A percentile compares a stretch with the other conserved stretches of the same genome.
Evolutionary conservation across 2,888 invertebrate genomes (phyloP).

Genomic region (Xestia ashworthii): DNA sequence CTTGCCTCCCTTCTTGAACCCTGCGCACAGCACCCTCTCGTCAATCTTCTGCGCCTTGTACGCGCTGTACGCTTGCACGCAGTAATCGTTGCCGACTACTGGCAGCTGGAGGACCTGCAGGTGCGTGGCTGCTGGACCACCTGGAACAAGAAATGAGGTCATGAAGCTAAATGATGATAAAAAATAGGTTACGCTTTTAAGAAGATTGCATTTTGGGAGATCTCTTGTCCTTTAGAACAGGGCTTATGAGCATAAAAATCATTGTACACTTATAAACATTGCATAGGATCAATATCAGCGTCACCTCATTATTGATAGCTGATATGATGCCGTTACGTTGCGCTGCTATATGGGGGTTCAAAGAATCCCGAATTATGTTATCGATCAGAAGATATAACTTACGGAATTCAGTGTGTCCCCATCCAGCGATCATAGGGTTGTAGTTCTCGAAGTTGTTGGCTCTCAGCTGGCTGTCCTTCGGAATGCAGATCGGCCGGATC

Average conservation of each 20-base stretch:
- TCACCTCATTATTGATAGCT: neutral
- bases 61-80: constrained; percentile 89
- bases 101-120: constrained; percentile 94
- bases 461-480: constrained; percentile 89
- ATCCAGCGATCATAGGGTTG: constrained; percentile 94
- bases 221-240: neutral
- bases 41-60: constrained; percentile 90
- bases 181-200: neutral
- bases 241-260: neutral
- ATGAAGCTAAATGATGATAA: too few relatives aligned
- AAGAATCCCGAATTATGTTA: neutral
- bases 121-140: constrained; percentile 92
- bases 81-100: constrained; percentile 91
- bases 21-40: constrained; percentile 93
- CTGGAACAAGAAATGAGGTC: constrained; percentile 80
- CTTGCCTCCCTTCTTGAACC: constrained; percentile 91
- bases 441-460: constrained; percentile 89
- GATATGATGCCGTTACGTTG: neutral
- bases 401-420: constrained; percentile 94
- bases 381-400: constrained; percentile 82
- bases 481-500: constrained; percentile 94
- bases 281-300: neutral
- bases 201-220: neutral
- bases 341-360: neutral
- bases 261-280: neutral